phyloP scores from a whole-genome alignment of 2,888 invertebrate species.

The Tinea trinotella region DNA sequence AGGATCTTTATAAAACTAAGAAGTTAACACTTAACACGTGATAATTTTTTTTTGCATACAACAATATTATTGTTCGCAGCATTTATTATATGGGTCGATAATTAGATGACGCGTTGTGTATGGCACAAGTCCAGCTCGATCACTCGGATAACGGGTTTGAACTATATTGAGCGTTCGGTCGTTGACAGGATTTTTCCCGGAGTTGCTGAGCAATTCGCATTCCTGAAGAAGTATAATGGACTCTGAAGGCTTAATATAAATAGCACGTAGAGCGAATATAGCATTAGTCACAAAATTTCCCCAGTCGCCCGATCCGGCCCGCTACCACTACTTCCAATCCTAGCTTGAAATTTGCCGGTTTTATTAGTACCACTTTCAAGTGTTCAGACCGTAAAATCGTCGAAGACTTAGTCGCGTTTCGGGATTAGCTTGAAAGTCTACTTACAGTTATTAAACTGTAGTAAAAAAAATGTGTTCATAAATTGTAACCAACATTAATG shows the following conservation, averaged over 20 bases:
- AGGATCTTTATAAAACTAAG: too few relatives aligned
- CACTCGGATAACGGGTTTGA: conserved; percentile 62
- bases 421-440: too few relatives aligned
- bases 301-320: too few relatives aligned
- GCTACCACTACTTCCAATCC: background rate
- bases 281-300: conserved; percentile 12
- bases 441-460: too few relatives aligned
- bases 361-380: too few relatives aligned
- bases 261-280: conserved; percentile 1
- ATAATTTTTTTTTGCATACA: background rate
- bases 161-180: conserved; percentile 60
- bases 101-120: conserved; percentile 54
- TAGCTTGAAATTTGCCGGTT: too few relatives aligned
- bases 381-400: too few relatives aligned
- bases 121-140: conserved; percentile 68
- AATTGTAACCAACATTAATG: background rate
- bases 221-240: conserved; percentile 13
- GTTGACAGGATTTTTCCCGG: conserved; percentile 42
- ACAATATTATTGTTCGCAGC: background rate
- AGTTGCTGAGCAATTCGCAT: conserved; percentile 12
- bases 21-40: too few relatives aligned
- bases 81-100: conserved; percentile 27
- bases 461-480: background rate
- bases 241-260: conserved; percentile 12
- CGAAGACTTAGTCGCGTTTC: too few relatives aligned